Base-by-base conservation (phyloP, 2,888 invertebrate species). In the Chorisops tibialis region DNA sequence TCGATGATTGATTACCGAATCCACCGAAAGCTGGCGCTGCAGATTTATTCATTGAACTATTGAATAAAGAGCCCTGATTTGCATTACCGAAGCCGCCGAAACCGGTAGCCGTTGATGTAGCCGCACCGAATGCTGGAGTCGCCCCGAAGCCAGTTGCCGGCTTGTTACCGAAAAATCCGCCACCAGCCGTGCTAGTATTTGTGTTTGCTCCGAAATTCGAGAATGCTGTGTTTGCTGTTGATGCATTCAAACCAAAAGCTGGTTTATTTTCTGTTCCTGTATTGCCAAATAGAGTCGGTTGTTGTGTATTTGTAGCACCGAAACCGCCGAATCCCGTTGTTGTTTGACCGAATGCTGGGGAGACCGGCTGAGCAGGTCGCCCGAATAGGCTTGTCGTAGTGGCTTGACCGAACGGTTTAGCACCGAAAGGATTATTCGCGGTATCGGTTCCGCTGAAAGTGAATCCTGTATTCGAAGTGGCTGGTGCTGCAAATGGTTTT, bases 401-500 rank as follows among this genome's bases (percentile, higher is more conserved):
- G 38, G 43, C 35, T 73, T 86, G 85, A 7, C 81, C 82, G 70
- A 75, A 75, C 0, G 72, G 74, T 58, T 77, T 77, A 6, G 48
- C 69, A 0, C 77, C 77, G 64, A 78, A 78, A 0, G 75, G 73
- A 70, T 77, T 76, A 19, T 68, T 66, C 0, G 76, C 70, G 3
- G 70, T 70, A 63, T 76, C 76, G 0, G 71, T 67, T 14, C 69
- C 59, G 2, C 73, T 64, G 3, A 72, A 69, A 1, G 74, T 74
- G 67, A 77, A 76, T 11, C 68, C 41, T 2, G 77, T 72, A 38
- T 75, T 75, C 45, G 77, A 78, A 1, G 78, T 73, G 1, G 83
- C 76, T 3, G 84, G 75, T 12, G 79, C 83, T 52, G 83, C 79
- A 67, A 79, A 81, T 56, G 82, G 82, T 78, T 87, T 87, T 1